Conservation (phyloP, 2,888 invertebrate species). For the Rhagonycha lutea region DNA sequence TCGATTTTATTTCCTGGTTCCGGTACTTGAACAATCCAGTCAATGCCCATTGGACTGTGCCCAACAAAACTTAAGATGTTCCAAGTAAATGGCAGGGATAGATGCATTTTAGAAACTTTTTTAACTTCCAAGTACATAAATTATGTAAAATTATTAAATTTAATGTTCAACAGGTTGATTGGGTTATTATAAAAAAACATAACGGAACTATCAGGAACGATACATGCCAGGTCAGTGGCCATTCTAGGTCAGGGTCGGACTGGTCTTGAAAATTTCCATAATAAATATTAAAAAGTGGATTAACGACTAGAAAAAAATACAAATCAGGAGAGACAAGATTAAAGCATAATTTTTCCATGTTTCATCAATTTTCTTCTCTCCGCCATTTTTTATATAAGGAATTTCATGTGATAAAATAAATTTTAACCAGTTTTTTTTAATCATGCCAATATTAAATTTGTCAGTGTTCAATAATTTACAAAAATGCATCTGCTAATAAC, state of each 20-base stretch:
- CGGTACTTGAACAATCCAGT: background rate
- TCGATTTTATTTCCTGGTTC: background rate
- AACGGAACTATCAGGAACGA: slow-evolving; percentile 23
- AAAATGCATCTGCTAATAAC: background rate
- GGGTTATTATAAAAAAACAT: background rate
- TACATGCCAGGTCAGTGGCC: slow-evolving; percentile 27
- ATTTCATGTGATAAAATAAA: background rate
- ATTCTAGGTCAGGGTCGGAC: slow-evolving; percentile 24
- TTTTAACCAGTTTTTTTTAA: background rate
- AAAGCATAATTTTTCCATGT: too few relatives aligned
- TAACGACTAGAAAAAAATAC: background rate
- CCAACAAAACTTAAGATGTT: too few relatives aligned
- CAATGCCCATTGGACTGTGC: too few relatives aligned
- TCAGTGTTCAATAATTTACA: background rate
- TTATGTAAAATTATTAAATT: background rate
- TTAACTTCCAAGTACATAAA: background rate
- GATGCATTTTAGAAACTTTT: background rate
- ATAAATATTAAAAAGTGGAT: background rate
- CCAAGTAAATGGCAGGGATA: background rate
- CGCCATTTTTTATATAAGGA: background rate
- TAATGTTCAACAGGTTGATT: background rate
- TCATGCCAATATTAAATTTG: background rate
- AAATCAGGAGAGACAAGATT: background rate
- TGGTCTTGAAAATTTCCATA: background rate
- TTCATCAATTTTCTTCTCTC: too few relatives aligned